Conservation (phyloP, 1,140 invertebrate genomes). For the Propsilocerus akamusi region DNA sequence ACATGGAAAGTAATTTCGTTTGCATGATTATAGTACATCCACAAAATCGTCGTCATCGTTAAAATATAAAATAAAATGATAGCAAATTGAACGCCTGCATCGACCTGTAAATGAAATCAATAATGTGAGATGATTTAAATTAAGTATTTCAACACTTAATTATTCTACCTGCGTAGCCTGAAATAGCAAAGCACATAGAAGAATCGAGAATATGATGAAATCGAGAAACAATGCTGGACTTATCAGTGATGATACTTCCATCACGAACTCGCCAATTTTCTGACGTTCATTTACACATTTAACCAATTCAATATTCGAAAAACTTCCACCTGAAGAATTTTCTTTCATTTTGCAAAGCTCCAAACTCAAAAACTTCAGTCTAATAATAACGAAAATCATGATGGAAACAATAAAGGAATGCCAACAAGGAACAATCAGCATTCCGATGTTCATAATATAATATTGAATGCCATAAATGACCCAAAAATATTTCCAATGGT, state of each 20-base stretch:
- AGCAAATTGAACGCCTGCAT: background rate
- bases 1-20: background rate
- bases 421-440: slow-evolving; percentile 1
- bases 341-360: background rate
- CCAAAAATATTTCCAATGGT: background rate
- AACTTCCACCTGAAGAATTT: background rate
- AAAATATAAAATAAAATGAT: background rate
- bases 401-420: background rate
- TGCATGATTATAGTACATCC: slow-evolving; percentile 1
- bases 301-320: background rate
- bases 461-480: background rate
- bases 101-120: background rate
- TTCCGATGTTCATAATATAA: background rate
- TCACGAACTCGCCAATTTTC: background rate
- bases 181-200: background rate
- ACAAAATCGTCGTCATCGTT: background rate
- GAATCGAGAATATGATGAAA: background rate
- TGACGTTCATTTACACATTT: background rate
- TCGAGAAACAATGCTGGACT: background rate
- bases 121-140: background rate
- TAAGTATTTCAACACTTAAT: background rate
- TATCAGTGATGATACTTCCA: background rate
- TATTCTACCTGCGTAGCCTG: background rate
- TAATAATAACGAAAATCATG: background rate
- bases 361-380: background rate